A percentile compares a stretch with the other conserved stretches of the same genome.
Conservation (phyloP, 2,888 invertebrate genomes). For the Deroplatys truncata region DNA sequence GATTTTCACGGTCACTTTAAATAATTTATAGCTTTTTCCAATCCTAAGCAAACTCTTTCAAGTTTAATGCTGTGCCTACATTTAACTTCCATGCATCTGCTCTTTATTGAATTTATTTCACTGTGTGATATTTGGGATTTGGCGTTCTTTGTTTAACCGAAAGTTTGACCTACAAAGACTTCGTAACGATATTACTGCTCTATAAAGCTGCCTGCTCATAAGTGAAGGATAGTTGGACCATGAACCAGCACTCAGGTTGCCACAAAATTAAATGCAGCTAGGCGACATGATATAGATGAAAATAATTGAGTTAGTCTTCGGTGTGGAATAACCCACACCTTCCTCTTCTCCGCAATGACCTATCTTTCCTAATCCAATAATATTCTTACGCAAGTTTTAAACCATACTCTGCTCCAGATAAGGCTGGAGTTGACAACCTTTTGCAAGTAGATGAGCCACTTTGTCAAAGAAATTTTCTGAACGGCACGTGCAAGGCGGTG, state of each 20-base stretch:
- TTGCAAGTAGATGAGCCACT: neutral
- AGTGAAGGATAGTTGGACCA: neutral
- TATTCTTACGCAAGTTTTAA: neutral
- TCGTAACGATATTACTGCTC: neutral
- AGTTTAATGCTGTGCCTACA: no score
- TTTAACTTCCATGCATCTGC: no score
- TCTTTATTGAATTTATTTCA: no score
- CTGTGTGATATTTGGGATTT: no score
- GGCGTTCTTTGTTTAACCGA: no score
- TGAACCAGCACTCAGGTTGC: neutral
- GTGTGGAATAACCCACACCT: neutral
- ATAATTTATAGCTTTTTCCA: no score
- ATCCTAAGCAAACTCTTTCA: no score
- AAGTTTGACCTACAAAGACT: no score
- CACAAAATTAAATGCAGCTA: neutral
- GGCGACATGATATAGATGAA: neutral
- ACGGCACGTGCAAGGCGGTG: neutral
- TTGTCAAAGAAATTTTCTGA: neutral
- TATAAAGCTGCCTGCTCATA: neutral
- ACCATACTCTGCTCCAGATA: neutral
- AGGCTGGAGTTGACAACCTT: neutral
- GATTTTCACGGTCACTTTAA: no score
- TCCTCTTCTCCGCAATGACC: neutral
- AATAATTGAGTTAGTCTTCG: neutral
- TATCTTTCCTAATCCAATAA: neutral